Base-by-base conservation (phyloP, 2,888 invertebrate species). In the Anoncus sp. region DNA sequence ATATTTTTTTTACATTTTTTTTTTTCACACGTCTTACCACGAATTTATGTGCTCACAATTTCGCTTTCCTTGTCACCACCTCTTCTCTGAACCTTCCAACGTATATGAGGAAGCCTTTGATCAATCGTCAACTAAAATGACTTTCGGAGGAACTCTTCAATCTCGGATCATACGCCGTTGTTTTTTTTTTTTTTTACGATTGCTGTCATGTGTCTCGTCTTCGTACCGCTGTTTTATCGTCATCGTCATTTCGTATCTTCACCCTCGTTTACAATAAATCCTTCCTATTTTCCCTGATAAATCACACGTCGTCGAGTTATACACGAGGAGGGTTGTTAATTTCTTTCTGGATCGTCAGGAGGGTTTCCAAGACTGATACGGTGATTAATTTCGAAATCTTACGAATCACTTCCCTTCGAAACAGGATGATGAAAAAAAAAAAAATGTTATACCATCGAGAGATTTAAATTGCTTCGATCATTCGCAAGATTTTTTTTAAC, bases 161-260 rank as follows among this genome's bases (percentile, higher is more conserved):
- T 83, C 83, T 83, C 78, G 82, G 82, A 81, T 81, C 83, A 83
- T 82, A 77, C 85, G 78, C 31, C 24, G 40, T 66, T 81, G 81
- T 81, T 72, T 75, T 31, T 1, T 63, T 63, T 57, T 5, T 57
- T 47, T 47, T n/a, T 73, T 67, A 73, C 79, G 78, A 80, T 77
- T 81, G 77, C 77, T 83, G 81, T 82, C 81, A 80, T 79, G 80
- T 80, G 76, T 79, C 84, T 88, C 87, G 85, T 84, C 85, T 77
- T 79, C 75, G 78, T 79, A 75, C 47, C 57, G 57, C 75, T 75
- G 72, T 79, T 72, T 59, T 69, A 57, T 77, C 72, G 49, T 76
- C 65, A 62, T 77, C 67, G 31, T 69, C 45, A 45, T 57, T 63
- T 51, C 55, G 63, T 70, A 51, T 70, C 31, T 66, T 18, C 53